phyloP scores from a whole-genome alignment of 2,888 invertebrate species.

The Phlogophora meticulosa region DNA sequence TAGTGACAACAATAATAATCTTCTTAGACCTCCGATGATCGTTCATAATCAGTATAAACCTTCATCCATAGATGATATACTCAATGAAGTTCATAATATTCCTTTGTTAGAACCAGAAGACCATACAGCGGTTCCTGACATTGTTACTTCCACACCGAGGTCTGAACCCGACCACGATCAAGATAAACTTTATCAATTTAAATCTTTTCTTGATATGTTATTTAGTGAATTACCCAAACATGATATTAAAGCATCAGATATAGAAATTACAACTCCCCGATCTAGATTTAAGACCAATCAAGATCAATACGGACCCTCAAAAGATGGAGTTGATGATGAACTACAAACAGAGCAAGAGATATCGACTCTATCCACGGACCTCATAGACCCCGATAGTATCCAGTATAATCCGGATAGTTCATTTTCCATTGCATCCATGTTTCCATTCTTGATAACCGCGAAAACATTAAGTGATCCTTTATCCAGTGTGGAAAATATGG shows the following conservation, averaged over 20 bases:
- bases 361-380: background rate
- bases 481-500: background rate
- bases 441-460: background rate
- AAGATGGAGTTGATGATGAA: background rate
- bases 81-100: conserved; percentile 17
- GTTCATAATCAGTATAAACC: conserved; percentile 22
- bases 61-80: conserved; percentile 7
- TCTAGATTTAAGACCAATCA: background rate
- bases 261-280: background rate
- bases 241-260: conserved; percentile 7
- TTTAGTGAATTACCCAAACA: background rate
- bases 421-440: background rate
- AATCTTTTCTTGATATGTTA: no score
- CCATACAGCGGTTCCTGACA: background rate
- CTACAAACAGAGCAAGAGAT: conserved; percentile 3
- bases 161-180: conserved; percentile 7
- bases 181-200: conserved; percentile 10
- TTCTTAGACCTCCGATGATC: conserved; percentile 4
- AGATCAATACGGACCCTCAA: background rate
- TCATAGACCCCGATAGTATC: background rate
- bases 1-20: background rate
- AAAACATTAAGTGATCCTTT: conserved; percentile 16
- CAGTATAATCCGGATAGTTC: conserved; percentile 4
- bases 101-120: background rate
- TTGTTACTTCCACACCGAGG: background rate